Evolutionary conservation across 2,797 vertebrate species (phyloP), one percentile per base, ranked within the genome.

Genomic region (Coregonus sp.): DNA sequence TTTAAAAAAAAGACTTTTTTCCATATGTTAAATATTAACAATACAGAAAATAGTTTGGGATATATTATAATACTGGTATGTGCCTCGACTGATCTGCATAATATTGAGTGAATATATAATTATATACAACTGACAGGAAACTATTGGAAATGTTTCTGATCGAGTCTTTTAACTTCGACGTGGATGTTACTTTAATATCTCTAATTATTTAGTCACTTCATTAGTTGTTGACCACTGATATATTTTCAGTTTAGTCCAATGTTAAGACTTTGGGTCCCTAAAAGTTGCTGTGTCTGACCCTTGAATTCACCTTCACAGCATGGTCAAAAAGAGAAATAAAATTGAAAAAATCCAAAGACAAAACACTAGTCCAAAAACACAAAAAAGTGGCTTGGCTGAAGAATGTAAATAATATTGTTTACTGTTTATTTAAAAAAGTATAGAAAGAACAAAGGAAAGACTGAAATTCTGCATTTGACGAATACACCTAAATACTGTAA

Each of bases 401-500:
- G 35, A 80, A 63, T 80, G 82, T 84, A 72, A 40, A 66, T 76
- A 47, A 40, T 81, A 70, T 79, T 84, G 77, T 81, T 86, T 82
- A 75, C 78, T 81, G 65, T 83, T 79, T 87, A 85, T 87, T 90
- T 86, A 87, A 84, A 82, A 72, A 69, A 16, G 73, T 12, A 31
- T 70, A 51, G 15, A 75, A 37, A 31, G 68, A 85, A 6, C 56
- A 15, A 73, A 73, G 75, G 25, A 47, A 73, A 47, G 6, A 47
- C 71, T 37, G 9, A 82, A 74, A 75, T 82, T 78, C 68, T 51
- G 72, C 73, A 75, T 77, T 83, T 78, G 80, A 73, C 63, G 78
- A 87, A 86, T 81, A 68, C 78, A 82, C 75, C 72, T 76, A 89
- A 91, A 89, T 91, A 88, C 78, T 88, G 86, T 88, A 83, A 89